Base-by-base conservation (phyloP, 2,113 vertebrate genomes). In the Lycocorax pyrrhopterus region DNA sequence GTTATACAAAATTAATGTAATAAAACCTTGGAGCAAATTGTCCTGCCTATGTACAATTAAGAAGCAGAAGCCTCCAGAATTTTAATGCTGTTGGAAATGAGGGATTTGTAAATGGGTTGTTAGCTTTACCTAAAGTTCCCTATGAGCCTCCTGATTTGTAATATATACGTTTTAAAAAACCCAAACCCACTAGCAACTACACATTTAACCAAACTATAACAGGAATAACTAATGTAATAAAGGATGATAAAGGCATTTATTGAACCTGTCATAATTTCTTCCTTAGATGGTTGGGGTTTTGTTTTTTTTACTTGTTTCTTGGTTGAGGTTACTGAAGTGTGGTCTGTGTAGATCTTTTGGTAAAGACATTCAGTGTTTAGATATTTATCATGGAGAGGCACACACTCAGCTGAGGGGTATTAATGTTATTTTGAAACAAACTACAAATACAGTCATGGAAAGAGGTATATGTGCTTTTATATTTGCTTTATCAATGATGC, bases 1-100 rank as follows among this genome's bases (percentile, higher is more conserved):
- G 76, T 94, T 94, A 85, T 83, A 92, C 44, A 96, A 94, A 96
- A 96, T 93, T 94, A 96, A 96, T 86, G 32, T 82, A 87, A 96
- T 94, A 95, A 96, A 95, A 89, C 76, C 76, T 63, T 90, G 92
- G 41, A 94, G 78, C 62, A 97, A 96, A 94, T 89, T 94, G 90
- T 82, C 78, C 77, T 95, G 68, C 51, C 72, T 95, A 46, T 89
- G 89, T 89, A 87, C 87, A 94, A 84, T 94, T 96, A 95, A 89
- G 84, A 95, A 94, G 69, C 49, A 95, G 69, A 41, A 90, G 72
- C 63, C 52, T 72, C 91, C 68, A 72, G 88, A 96, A 96, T 95
- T 76, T 58, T 91, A 94, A 90, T 94, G 58, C 55, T 88, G 32
- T 41, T 94, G 62, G 76, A 89, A 60, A 84, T 74, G 76, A 83